phyloP scores from a whole-genome alignment of 2,888 invertebrate species.

The Herminia tarsipennalis region DNA sequence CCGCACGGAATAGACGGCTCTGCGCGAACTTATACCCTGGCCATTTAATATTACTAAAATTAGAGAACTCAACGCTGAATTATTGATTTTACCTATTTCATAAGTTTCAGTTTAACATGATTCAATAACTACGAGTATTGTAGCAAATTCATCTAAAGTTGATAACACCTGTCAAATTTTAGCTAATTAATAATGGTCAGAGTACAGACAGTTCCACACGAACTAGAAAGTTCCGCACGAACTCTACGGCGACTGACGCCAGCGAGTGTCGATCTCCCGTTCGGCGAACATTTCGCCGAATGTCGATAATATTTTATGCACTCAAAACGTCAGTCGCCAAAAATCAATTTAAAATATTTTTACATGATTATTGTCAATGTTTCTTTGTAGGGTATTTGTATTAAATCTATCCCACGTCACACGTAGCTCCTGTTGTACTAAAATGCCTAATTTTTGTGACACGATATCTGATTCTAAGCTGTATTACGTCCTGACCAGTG shows the following conservation, averaged over 20 bases:
- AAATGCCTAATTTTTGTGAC: slow-evolving; percentile 15
- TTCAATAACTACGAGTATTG: too few species aligned
- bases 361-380: slow-evolving; percentile 34
- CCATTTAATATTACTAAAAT: too few species aligned
- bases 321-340: slow-evolving; percentile 33
- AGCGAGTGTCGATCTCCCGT: slow-evolving; percentile 36
- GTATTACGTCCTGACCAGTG: slow-evolving; percentile 17
- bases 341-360: slow-evolving; percentile 31
- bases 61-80: too few species aligned
- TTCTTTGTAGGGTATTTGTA: slow-evolving; percentile 31
- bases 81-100: too few species aligned
- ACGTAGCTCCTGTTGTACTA: slow-evolving; percentile 9
- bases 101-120: too few species aligned
- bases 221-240: too few species aligned
- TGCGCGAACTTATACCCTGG: too few species aligned
- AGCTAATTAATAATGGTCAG: too few species aligned
- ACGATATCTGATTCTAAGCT: slow-evolving; percentile 13
- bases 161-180: too few species aligned
- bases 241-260: background rate
- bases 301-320: slow-evolving; percentile 35
- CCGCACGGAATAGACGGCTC: too few species aligned
- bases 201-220: too few species aligned
- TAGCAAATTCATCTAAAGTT: too few species aligned
- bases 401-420: slow-evolving; percentile 29
- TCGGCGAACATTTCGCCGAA: slow-evolving; percentile 35